Evolutionary conservation across 2,888 invertebrate genomes (phyloP).

Genomic region (Drosophila recens): DNA sequence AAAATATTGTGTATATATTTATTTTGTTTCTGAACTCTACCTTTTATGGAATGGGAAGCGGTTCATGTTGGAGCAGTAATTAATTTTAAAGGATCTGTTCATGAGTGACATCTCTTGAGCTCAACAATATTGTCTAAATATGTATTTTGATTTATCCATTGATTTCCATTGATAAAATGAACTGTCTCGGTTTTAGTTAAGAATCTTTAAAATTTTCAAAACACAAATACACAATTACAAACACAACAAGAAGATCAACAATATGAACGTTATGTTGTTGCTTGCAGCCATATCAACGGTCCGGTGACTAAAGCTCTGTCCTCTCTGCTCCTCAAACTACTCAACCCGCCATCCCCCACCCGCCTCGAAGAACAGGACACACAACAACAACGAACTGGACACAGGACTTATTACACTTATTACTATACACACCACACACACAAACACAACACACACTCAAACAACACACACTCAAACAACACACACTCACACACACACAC

Average conservation of each 20-base stretch:
- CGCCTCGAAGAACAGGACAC: conserved; percentile 54
- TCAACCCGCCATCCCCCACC: conserved; percentile 51
- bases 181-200: conserved; percentile 2
- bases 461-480: conserved; percentile 19
- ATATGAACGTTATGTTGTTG: conserved; percentile 61
- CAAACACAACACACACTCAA: conserved; percentile 32
- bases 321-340: conserved; percentile 52
- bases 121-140: background rate
- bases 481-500: conserved; percentile 6
- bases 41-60: background rate
- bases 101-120: background rate
- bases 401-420: conserved; percentile 21
- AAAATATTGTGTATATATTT: background rate
- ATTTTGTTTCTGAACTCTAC: background rate
- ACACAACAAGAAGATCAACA: conserved; percentile 28
- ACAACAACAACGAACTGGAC: conserved; percentile 58
- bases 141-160: conserved; percentile 32
- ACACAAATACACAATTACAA: conserved; percentile 21
- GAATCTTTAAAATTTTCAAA: conserved; percentile 7
- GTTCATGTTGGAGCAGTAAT: background rate
- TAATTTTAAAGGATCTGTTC: too few species aligned
- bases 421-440: conserved; percentile 35
- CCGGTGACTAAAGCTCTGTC: conserved; percentile 85
- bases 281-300: conserved; percentile 85
- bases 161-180: conserved; percentile 31